phyloP scores from a whole-genome alignment of 2,113 vertebrate genomes.

The Catharus fuscescens region DNA sequence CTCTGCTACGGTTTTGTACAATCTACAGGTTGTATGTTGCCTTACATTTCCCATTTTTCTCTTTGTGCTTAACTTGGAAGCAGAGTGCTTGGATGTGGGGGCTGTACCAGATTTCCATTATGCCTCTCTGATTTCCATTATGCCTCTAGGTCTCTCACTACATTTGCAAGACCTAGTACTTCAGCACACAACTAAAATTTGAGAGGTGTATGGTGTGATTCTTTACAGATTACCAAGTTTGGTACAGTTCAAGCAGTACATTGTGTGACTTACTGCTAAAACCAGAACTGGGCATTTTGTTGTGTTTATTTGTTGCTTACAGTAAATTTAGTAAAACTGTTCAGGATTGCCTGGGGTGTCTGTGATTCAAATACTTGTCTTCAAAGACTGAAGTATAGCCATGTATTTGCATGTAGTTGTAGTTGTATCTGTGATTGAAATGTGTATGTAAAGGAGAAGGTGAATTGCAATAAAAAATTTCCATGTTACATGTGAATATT shows the following conservation, averaged over 20 bases:
- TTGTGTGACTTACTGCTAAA: background rate
- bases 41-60: background rate
- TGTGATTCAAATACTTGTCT: background rate
- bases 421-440: background rate
- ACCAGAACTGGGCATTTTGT: background rate
- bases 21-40: fast-evolving
- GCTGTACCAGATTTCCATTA: background rate
- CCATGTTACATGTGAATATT: background rate
- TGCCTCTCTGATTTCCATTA: background rate
- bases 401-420: background rate
- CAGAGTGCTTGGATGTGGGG: background rate
- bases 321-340: background rate
- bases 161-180: background rate
- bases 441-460: background rate
- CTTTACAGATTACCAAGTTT: background rate
- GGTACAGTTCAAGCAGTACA: background rate
- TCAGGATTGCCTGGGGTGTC: background rate
- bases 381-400: background rate
- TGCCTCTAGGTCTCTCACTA: background rate
- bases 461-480: background rate
- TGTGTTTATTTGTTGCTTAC: background rate
- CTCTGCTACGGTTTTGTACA: background rate
- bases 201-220: background rate
- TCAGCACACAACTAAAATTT: background rate
- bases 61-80: background rate